phyloP scores from a whole-genome alignment of 2,797 vertebrate species.

The Acipenser ruthenus region DNA sequence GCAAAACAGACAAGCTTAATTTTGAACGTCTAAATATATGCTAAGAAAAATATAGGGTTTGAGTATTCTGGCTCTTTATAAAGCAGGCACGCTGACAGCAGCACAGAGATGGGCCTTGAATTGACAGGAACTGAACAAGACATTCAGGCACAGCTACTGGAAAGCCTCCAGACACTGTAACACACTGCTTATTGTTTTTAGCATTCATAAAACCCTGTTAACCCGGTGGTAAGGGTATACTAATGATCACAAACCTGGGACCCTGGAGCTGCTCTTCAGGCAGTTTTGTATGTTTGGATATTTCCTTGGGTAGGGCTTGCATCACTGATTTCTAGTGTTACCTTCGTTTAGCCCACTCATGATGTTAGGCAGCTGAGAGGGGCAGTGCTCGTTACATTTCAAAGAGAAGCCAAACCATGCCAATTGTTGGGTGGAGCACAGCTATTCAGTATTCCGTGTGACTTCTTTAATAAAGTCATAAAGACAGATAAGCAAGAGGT shows the following conservation, averaged over 20 bases:
- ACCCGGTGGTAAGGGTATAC: not conserved
- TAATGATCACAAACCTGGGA: not conserved
- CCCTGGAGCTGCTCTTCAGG: conserved; percentile 4
- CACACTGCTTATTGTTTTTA: not conserved
- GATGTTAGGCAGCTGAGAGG: not conserved
- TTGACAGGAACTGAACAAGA: not conserved
- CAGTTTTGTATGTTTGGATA: conserved; percentile 3
- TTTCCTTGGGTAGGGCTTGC: not conserved
- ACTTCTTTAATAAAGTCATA: too few species aligned
- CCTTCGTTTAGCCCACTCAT: not conserved
- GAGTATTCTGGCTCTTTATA: not conserved
- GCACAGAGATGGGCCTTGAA: not conserved
- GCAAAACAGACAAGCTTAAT: conserved; percentile 7
- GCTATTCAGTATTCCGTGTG: not conserved
- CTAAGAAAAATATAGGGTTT: conserved; percentile 12
- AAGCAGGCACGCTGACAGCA: not conserved
- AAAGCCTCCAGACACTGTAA: conserved; percentile 5
- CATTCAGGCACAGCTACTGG: not conserved
- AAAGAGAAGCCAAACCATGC: not conserved
- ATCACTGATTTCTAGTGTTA: not conserved
- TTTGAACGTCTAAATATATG: conserved; percentile 17
- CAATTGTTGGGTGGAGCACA: not conserved
- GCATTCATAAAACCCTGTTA: conserved; percentile 5
- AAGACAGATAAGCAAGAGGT: too few species aligned
- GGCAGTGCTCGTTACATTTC: not conserved